Evolutionary conservation across 2,113 vertebrate genomes (phyloP), one percentile per base, ranked within the genome.

Genomic region (Buteo buteo): DNA sequence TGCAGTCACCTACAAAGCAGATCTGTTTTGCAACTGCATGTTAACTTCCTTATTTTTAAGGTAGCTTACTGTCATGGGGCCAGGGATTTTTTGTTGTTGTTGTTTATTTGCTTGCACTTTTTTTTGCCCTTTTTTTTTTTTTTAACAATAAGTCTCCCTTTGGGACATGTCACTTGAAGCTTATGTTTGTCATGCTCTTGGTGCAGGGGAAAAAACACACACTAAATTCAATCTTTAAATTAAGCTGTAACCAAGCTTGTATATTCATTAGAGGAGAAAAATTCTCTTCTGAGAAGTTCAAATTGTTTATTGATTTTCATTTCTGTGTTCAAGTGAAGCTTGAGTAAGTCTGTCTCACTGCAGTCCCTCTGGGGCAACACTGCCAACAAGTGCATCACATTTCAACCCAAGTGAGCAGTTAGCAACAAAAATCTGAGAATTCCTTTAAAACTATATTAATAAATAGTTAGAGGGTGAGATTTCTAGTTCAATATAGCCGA

Each of bases 271-370:
- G 98, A 99, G 98, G 98, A 98, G 98, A 98, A 98, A 99, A 98
- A 99, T 98, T 99, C 98, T 99, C 99, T 99, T 99, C 97, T 98
- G 99, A 99, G 98, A 99, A 99, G 99, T 99, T 99, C 98, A 99
- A 99, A 99, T 99, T 99, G 99, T 99, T 99, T 99, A 99, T 99
- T 99, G 99, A 99, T 99, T 99, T 99, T 99, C 99, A 99, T 99
- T 99, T 99, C 99, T 99, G 98, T 98, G 98, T 99, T 99, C 99
- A 98, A 98, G 98, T 98, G 98, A 99, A 98, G 98, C 98, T 98
- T 98, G 98, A 99, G 98, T 99, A 99, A 98, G 99, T 99, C 98
- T 98, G 98, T 98, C 98, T 99, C 98, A 97, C 98, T 98, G 96
- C 88, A 80, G 96, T 98, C 98, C 99, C 98, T 98, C 58, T 76